Percentiles rank a stretch among this genome's conserved stretches.
phyloP scores from a whole-genome alignment of 2,797 vertebrate species.

The Leucoraja ocellata region DNA sequence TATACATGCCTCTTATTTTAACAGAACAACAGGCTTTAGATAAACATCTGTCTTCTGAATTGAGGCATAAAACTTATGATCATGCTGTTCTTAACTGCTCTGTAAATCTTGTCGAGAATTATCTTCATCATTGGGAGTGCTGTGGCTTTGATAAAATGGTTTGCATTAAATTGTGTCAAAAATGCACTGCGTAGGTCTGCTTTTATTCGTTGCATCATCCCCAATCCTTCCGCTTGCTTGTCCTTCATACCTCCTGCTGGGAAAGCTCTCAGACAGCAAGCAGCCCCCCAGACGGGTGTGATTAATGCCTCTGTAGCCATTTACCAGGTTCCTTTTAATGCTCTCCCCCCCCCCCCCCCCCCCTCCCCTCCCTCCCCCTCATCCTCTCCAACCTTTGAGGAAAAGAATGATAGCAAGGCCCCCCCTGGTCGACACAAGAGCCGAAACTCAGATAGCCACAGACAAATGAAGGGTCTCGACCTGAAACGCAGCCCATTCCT shows the following conservation, averaged over 20 bases:
- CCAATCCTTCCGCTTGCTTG: neutral
- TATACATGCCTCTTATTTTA: neutral
- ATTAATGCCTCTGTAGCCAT: neutral
- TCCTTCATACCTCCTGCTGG: neutral
- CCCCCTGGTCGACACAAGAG: neutral
- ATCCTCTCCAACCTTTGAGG: neutral
- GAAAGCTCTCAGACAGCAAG: neutral
- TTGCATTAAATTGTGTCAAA: neutral
- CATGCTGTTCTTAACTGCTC: neutral
- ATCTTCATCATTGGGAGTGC: neutral
- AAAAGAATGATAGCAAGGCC: neutral
- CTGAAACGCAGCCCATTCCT: no score
- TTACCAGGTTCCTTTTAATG: neutral
- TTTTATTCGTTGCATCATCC: neutral
- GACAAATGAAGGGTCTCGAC: no score
- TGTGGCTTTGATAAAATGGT: neutral
- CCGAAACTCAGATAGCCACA: neutral
- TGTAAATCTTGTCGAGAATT: neutral
- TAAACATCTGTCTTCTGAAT: neutral
- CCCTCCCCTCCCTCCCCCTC: no score
- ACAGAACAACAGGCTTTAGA: neutral
- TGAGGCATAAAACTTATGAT: no score
- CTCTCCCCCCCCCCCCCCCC: neutral
- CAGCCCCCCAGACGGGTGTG: neutral
- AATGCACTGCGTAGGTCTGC: neutral